phyloP scores from a whole-genome alignment of 1,140 invertebrate genomes.

The Hestina assimilis region DNA sequence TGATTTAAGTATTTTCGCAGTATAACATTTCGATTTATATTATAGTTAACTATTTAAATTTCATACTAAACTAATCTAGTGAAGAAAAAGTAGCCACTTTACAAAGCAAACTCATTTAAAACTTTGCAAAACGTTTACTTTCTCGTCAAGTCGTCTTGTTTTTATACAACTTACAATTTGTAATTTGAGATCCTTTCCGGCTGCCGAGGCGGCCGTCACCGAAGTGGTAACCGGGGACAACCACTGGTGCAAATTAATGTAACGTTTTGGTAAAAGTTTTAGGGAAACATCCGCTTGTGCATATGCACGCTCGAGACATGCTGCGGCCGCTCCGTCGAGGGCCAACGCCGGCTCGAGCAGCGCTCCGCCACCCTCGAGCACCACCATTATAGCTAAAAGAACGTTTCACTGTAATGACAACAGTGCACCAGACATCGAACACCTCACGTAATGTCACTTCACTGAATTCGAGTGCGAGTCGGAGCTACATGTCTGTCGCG shows the following conservation, averaged over 20 bases:
- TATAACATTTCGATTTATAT: too few species aligned
- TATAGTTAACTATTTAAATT: background rate
- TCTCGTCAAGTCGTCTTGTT: slow-evolving; percentile 6
- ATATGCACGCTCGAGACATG: slow-evolving; percentile 84
- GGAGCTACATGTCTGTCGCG: slow-evolving; percentile 57
- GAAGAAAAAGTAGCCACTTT: background rate
- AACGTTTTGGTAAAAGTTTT: slow-evolving; percentile 92
- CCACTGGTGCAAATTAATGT: slow-evolving; percentile 93
- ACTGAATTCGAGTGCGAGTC: slow-evolving; percentile 34
- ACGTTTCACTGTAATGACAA: slow-evolving; percentile 39
- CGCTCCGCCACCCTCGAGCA: slow-evolving; percentile 82
- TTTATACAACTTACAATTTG: slow-evolving; percentile 79
- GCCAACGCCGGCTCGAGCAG: slow-evolving; percentile 78
- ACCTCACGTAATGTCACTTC: slow-evolving; percentile 49
- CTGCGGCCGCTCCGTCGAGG: slow-evolving; percentile 73
- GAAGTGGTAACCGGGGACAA: slow-evolving; percentile 84
- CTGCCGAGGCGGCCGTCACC: slow-evolving; percentile 70
- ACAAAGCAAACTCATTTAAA: slow-evolving; percentile 12
- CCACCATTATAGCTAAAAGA: slow-evolving; percentile 80
- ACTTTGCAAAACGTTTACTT: slow-evolving; percentile 9
- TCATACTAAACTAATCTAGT: background rate
- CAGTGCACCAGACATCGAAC: too few species aligned
- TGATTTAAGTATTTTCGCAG: too few species aligned
- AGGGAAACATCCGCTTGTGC: slow-evolving; percentile 87
- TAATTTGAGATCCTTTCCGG: slow-evolving; percentile 85